phyloP scores from a whole-genome alignment of 2,113 vertebrate species.

The Hoplias malabaricus region DNA sequence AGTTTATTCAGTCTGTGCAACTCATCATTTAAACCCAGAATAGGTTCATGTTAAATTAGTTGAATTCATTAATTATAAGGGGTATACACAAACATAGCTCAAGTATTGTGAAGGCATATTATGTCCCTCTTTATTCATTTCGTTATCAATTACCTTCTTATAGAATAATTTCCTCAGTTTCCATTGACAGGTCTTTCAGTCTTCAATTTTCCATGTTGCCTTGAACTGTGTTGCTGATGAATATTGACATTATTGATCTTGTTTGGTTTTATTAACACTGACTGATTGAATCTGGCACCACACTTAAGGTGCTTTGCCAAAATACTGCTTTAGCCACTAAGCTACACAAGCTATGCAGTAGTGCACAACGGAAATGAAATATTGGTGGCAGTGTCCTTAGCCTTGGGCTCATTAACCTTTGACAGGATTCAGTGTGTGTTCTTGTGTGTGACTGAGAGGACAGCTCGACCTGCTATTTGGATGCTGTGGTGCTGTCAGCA shows the following conservation, averaged over 20 bases:
- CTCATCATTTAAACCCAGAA: no score
- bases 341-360: background rate
- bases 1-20: no score
- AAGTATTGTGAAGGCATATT: background rate
- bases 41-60: no score
- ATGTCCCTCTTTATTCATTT: background rate
- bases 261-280: conserved; percentile 6
- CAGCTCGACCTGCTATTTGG: conserved; percentile 21
- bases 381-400: background rate
- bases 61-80: no score
- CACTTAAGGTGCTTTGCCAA: conserved; percentile 12
- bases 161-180: background rate
- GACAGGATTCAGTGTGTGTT: conserved; percentile 19
- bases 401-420: conserved; percentile 14
- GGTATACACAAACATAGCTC: no score
- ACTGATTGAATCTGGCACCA: conserved; percentile 21
- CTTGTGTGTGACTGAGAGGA: conserved; percentile 23
- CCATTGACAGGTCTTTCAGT: background rate
- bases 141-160: background rate
- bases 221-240: background rate
- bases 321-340: background rate
- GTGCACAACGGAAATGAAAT: background rate
- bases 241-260: background rate
- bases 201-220: background rate
- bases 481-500: conserved; percentile 30